phyloP scores from a whole-genome alignment of 1,140 invertebrate species.

The Centruroides vittatus region DNA sequence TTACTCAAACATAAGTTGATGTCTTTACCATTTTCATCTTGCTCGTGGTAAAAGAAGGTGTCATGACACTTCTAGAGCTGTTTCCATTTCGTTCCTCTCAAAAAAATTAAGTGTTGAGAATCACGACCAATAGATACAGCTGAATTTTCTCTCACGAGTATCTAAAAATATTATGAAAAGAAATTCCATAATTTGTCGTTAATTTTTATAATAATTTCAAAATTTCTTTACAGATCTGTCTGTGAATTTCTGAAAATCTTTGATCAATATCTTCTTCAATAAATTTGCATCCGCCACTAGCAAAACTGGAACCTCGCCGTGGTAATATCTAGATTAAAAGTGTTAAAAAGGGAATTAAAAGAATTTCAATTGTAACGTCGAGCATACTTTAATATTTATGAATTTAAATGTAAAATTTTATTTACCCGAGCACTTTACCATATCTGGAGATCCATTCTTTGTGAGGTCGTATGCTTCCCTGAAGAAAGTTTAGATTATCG shows the following conservation, averaged over 20 bases:
- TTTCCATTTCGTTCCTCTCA: conserved; percentile 31
- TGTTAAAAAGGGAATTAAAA: background rate
- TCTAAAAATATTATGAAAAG: no score
- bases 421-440: conserved; percentile 26
- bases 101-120: background rate
- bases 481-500: background rate
- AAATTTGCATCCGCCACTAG: conserved; percentile 26
- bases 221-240: conserved; percentile 12
- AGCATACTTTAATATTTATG: no score
- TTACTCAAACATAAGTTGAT: background rate
- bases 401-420: no score
- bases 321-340: conserved; percentile 19
- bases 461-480: conserved; percentile 8
- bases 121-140: no score
- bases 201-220: no score
- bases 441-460: conserved; percentile 24
- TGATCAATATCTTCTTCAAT: conserved; percentile 27
- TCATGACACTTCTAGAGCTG: conserved; percentile 32
- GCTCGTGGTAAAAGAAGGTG: conserved; percentile 35
- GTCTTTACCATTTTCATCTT: conserved; percentile 34
- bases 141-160: no score
- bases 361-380: no score
- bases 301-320: conserved; percentile 24
- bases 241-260: conserved; percentile 25
- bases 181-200: no score